A percentile compares a stretch with the other conserved stretches of the same genome.
Evolutionary conservation across 2,797 vertebrate genomes (phyloP).

Genomic region (Phoebastria nigripes): DNA sequence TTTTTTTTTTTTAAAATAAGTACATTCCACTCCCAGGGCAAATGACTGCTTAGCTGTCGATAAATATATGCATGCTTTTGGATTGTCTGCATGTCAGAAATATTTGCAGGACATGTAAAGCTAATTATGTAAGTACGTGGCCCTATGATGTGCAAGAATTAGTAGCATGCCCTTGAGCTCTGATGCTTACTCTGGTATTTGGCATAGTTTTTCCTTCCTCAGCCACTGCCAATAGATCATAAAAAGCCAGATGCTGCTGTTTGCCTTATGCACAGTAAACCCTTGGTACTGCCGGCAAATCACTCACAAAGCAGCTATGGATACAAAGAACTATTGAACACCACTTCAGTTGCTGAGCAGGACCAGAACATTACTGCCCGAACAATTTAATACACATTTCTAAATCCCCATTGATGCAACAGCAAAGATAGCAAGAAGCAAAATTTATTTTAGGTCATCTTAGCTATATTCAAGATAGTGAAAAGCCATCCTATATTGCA

Average conservation of each 20-base stretch:
- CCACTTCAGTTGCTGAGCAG: neutral
- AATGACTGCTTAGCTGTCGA: neutral
- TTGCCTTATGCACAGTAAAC: neutral
- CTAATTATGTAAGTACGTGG: neutral
- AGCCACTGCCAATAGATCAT: neutral
- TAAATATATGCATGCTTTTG: neutral
- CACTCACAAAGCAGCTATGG: neutral
- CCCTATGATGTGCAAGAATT: neutral
- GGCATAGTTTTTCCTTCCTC: neutral
- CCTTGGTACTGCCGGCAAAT: neutral
- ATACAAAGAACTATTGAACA: neutral
- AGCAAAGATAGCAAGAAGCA: neutral
- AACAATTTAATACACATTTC: neutral
- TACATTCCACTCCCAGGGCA: neutral
- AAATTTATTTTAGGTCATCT: neutral
- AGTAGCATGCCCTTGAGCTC: neutral
- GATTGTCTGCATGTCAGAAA: neutral
- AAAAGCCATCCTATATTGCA: neutral
- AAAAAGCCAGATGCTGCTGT: neutral
- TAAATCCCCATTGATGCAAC: neutral
- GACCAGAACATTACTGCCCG: neutral
- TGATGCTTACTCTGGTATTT: neutral
- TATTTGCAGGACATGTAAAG: neutral
- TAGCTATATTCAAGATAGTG: neutral
- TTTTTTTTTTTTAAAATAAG: neutral